Conservation (phyloP, 2,113 vertebrate species). For the Psilopsiagon aymara region DNA sequence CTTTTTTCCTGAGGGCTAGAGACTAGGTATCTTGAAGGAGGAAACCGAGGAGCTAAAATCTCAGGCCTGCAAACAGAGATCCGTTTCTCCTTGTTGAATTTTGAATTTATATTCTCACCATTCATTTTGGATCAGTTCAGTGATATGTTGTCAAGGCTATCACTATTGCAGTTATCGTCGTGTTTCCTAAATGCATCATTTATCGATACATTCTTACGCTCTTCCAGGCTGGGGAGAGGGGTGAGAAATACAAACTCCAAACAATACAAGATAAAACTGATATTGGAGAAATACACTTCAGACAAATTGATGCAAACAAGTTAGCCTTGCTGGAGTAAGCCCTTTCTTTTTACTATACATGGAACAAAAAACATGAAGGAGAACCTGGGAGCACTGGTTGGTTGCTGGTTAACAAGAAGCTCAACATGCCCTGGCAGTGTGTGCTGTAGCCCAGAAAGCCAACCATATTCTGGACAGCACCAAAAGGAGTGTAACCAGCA, state of each 20-base stretch:
- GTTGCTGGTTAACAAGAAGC: neutral
- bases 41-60: neutral
- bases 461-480: neutral
- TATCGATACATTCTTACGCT: neutral
- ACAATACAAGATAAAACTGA: neutral
- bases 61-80: neutral
- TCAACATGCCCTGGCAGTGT: neutral
- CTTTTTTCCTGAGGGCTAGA: neutral
- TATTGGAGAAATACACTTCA: neutral
- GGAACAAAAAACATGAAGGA: neutral
- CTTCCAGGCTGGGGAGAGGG: neutral
- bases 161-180: neutral
- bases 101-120: neutral
- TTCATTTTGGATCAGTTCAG: neutral
- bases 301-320: neutral
- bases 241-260: neutral
- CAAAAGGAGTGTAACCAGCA: neutral
- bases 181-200: neutral
- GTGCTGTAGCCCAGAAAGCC: neutral
- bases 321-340: neutral
- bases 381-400: neutral
- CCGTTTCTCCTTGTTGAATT: neutral
- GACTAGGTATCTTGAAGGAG: neutral
- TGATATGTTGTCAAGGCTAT: fast-evolving
- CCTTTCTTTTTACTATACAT: neutral